Conservation (phyloP, 2,797 vertebrate genomes). For the Pangasius macronema region DNA sequence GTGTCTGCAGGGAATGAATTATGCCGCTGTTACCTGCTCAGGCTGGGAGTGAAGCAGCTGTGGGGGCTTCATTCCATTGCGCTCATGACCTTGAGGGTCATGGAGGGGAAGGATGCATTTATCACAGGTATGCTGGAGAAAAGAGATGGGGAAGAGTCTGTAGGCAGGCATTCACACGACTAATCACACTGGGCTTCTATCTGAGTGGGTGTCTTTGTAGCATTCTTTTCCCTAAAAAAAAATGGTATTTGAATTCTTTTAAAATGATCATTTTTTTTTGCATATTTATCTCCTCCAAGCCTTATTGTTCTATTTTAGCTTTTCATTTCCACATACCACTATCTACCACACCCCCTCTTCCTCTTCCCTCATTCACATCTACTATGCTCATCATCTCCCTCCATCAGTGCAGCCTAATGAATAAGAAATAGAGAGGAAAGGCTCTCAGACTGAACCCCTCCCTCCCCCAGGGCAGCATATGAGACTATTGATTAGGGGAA, state of each 20-base stretch:
- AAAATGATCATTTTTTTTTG: conserved; percentile 7
- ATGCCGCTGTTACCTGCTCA: conserved; percentile 52
- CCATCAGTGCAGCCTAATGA: conserved; percentile 49
- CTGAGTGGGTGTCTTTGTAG: background rate
- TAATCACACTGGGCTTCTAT: background rate
- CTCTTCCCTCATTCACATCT: conserved; percentile 2
- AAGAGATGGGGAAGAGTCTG: conserved; percentile 44
- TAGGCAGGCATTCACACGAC: conserved; percentile 30
- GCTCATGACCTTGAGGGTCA: conserved; percentile 72
- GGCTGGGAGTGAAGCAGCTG: conserved; percentile 28
- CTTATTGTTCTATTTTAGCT: background rate
- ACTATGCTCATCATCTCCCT: conserved; percentile 3
- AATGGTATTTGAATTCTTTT: background rate
- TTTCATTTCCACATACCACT: conserved; percentile 11
- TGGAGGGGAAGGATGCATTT: conserved; percentile 70
- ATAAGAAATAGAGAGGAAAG: conserved; percentile 39
- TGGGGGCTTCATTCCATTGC: conserved; percentile 37
- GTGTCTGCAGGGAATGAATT: conserved; percentile 60
- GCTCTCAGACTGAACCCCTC: background rate
- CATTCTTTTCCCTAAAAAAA: background rate
- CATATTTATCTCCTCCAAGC: background rate
- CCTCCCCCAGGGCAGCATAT: conserved; percentile 9
- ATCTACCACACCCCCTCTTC: background rate
- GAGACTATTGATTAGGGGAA: conserved; percentile 48
- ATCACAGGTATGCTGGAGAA: conserved; percentile 70